phyloP scores from a whole-genome alignment of 2,113 vertebrate species.

The Sorex araneus region DNA sequence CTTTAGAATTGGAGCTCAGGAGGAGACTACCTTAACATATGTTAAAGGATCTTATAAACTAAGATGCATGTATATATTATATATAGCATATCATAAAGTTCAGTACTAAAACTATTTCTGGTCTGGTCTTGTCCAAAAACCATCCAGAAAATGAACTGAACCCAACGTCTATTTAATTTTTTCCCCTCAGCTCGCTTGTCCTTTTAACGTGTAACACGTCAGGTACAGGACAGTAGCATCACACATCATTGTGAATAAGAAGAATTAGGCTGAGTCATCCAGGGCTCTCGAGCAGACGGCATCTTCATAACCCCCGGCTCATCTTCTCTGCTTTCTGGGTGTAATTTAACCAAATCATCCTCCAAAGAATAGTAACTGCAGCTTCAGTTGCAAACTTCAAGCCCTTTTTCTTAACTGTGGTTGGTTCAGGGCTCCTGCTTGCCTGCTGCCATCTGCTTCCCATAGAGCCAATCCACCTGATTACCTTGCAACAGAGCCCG shows the following conservation, averaged over 20 bases:
- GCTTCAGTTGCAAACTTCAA: conserved; percentile 99
- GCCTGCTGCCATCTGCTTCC: conserved; percentile 97
- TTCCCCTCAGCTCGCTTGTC: conserved; percentile 6
- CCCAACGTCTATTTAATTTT: not conserved
- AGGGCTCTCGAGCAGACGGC: conserved; percentile 95
- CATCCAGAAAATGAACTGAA: conserved; percentile 7
- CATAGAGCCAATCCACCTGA: conserved; percentile 91
- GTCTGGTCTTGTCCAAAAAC: conserved; percentile 15
- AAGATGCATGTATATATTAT: not conserved
- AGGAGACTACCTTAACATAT: not conserved
- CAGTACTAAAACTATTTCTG: conserved; percentile 49
- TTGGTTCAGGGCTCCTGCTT: conserved; percentile 98
- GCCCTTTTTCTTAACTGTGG: conserved; percentile 98
- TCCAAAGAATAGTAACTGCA: conserved; percentile 98
- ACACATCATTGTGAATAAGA: conserved; percentile 87
- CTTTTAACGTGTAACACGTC: conserved; percentile 78
- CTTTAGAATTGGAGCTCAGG: not conserved
- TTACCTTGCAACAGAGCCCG: not conserved
- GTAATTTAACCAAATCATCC: conserved; percentile 98
- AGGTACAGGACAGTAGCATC: not conserved
- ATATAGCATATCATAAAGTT: not conserved
- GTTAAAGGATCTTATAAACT: conserved; percentile 10
- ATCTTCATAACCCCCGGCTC: conserved; percentile 94
- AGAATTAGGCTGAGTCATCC: conserved; percentile 89
- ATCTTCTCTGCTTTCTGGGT: conserved; percentile 97